phyloP scores from a whole-genome alignment of 1,140 invertebrate genomes.

The Macrosteles quadrilineatus region DNA sequence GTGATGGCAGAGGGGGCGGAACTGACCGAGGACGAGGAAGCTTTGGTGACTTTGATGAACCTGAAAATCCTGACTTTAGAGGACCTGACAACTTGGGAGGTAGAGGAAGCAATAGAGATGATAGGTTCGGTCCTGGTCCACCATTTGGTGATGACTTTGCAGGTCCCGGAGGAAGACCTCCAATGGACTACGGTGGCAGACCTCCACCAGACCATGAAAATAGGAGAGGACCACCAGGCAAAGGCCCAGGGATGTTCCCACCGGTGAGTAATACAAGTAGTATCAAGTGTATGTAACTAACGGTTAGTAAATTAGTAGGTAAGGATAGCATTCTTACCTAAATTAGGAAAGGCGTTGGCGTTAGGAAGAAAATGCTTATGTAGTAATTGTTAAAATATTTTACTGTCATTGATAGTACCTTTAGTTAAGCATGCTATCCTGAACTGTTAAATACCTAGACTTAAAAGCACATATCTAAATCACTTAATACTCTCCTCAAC shows the following conservation, averaged over 20 bases:
- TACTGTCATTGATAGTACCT: no score
- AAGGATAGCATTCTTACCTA: no score
- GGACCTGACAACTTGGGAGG: background rate
- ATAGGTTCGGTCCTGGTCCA: background rate
- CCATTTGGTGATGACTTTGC: background rate
- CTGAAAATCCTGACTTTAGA: background rate
- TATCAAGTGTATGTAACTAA: no score
- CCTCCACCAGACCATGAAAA: background rate
- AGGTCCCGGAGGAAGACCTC: slow-evolving; percentile 17
- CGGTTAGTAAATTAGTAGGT: no score
- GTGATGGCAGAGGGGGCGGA: slow-evolving; percentile 6
- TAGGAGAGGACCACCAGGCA: background rate
- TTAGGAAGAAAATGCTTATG: no score
- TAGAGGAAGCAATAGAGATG: no score
- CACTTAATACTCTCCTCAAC: no score
- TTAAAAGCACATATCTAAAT: no score
- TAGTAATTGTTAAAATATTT: no score
- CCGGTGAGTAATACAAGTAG: slow-evolving; percentile 6
- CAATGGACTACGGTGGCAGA: slow-evolving; percentile 22
- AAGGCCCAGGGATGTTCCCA: background rate
- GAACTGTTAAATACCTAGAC: no score
- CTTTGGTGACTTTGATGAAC: slow-evolving; percentile 14
- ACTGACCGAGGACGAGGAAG: background rate
- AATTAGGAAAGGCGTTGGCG: no score
- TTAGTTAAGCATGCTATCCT: no score